Percentiles rank a stretch among this genome's conserved stretches.
These are phyloP conservation scores for Mormyrus hasselquistii DNA, from an alignment of 2,797 vertebrate genomes.

Conservation along the genomic window DNA sequence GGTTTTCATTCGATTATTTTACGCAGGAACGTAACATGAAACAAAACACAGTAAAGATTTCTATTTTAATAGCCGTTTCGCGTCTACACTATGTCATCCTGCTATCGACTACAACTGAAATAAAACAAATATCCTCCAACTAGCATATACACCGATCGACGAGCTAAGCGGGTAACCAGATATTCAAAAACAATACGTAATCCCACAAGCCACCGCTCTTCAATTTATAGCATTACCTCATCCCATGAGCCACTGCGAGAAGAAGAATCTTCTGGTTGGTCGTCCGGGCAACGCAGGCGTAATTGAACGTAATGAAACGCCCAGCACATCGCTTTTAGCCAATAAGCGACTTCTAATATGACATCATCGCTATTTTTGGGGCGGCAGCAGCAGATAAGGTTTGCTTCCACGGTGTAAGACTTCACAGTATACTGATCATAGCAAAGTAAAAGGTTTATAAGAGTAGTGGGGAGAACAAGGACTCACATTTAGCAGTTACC, in stretches of 20 bases:
- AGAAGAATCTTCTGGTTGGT: conserved; percentile 89
- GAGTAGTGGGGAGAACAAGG: neutral
- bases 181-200: conserved; percentile 97
- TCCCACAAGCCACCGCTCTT: conserved; percentile 82
- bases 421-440: conserved; percentile 72
- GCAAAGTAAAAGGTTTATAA: conserved; percentile 25
- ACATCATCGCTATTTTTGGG: conserved; percentile 99
- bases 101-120: neutral
- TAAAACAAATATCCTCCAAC: neutral
- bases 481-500: conserved; percentile 24
- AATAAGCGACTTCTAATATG: conserved; percentile 79
- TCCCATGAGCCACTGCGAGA: conserved; percentile 86
- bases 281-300: conserved; percentile 75
- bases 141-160: conserved; percentile 43
- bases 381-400: conserved; percentile 92
- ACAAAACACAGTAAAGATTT: neutral
- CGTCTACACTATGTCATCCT: neutral
- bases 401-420: conserved; percentile 75
- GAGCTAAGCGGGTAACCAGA: conserved; percentile 75
- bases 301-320: conserved; percentile 55
- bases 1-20: neutral
- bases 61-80: neutral
- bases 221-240: conserved; percentile 85
- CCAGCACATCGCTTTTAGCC: conserved; percentile 64
- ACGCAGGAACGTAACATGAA: neutral